These are phyloP conservation scores for Phenganax subtilis DNA, from an alignment of 92 coral and sea anemone species.

Conservation along the genomic window DNA sequence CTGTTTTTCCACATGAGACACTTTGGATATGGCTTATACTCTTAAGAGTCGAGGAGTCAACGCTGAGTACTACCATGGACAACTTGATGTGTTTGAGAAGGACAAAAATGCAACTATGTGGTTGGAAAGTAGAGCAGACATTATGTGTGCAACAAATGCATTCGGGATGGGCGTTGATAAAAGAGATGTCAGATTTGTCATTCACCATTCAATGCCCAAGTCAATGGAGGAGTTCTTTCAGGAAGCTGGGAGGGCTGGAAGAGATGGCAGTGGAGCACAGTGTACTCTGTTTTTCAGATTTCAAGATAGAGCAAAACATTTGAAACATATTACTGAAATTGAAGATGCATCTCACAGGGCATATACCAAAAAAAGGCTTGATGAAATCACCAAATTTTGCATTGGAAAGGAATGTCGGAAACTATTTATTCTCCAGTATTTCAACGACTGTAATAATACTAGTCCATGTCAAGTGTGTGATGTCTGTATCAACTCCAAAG, in stretches of 20 bases:
- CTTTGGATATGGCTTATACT: conserved; percentile 45
- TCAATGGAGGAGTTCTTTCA: conserved; percentile 21
- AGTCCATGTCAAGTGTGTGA: conserved; percentile 20
- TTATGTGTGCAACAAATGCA: conserved; percentile 31
- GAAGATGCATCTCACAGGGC: conserved; percentile 2
- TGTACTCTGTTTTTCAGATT: conserved; percentile 10
- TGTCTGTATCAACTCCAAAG: conserved; percentile 3
- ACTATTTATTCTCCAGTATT: conserved; percentile 2
- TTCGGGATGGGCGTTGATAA: conserved; percentile 26
- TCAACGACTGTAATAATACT: background rate
- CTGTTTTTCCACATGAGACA: conserved; percentile 40
- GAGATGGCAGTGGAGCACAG: background rate
- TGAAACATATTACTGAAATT: conserved; percentile 20
- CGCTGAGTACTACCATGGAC: background rate
- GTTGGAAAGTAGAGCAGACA: conserved; percentile 17
- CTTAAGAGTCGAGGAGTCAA: conserved; percentile 21
- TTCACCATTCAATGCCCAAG: conserved; percentile 9
- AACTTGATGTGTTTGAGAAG: background rate
- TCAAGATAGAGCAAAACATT: conserved; percentile 18
- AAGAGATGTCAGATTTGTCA: conserved; percentile 20
- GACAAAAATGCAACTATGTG: conserved; percentile 13
- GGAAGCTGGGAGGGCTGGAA: conserved; percentile 13
- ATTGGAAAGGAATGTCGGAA: conserved; percentile 11
- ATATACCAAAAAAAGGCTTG: conserved; percentile 9
- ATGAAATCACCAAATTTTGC: conserved; percentile 8